Conservation (phyloP, 92 coral and sea anemone genomes). For the Porites lobata region DNA sequence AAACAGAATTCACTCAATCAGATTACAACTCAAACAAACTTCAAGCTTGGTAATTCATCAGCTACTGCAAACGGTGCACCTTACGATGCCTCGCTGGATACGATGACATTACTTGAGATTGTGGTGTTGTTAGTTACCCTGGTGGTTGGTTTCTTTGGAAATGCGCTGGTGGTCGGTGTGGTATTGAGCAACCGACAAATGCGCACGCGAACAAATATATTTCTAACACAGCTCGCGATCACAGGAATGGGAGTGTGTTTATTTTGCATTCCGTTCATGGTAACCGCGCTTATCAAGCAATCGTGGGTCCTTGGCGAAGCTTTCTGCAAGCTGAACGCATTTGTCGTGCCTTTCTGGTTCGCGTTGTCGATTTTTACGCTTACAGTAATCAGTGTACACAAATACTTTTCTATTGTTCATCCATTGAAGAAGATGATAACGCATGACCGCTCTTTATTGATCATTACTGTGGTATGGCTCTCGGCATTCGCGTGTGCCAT, state of each 20-base stretch:
- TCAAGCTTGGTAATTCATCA: conserved; percentile 34
- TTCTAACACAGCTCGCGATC: conserved; percentile 76
- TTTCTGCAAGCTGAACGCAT: conserved; percentile 83
- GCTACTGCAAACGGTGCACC: conserved; percentile 4
- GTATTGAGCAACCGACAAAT: conserved; percentile 72
- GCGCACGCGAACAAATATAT: conserved; percentile 88
- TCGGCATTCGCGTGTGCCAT: conserved; percentile 63
- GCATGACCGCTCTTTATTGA: conserved; percentile 56
- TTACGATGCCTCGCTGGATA: conserved; percentile 12
- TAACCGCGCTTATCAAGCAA: conserved; percentile 61
- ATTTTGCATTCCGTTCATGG: conserved; percentile 71
- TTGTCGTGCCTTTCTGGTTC: conserved; percentile 80
- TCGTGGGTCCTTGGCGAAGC: conserved; percentile 69
- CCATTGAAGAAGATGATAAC: conserved; percentile 86
- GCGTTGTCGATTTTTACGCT: conserved; percentile 80
- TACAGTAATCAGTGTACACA: conserved; percentile 82
- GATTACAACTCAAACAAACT: conserved; percentile 3
- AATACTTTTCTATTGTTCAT: conserved; percentile 81
- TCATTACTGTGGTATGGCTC: conserved; percentile 66
- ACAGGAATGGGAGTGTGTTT: conserved; percentile 64
- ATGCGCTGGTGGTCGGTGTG: conserved; percentile 69
- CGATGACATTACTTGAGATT: conserved; percentile 54
- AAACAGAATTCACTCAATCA: not conserved
- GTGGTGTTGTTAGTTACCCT: conserved; percentile 56
- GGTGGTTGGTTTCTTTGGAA: conserved; percentile 71